A percentile compares a stretch with the other conserved stretches of the same genome.
Evolutionary conservation across 2,113 vertebrate species (phyloP).

Genomic region (Ptilonorhynchus violaceus): DNA sequence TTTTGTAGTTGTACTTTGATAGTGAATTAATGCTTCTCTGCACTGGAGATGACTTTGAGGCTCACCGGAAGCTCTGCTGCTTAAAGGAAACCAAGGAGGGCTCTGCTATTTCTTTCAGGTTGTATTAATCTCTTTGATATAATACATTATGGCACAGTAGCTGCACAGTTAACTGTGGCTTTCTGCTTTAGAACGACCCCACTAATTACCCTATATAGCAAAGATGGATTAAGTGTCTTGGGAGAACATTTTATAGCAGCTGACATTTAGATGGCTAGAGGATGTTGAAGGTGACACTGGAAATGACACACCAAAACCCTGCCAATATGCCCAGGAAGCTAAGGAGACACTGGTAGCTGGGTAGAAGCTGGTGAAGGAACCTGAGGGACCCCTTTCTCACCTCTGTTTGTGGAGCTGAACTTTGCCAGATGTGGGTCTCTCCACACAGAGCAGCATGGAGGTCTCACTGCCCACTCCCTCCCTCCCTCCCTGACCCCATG

Average conservation of each 20-base stretch:
- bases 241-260: background rate
- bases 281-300: background rate
- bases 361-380: background rate
- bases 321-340: background rate
- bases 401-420: background rate
- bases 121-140: slow-evolving; percentile 1
- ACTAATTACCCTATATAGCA: background rate
- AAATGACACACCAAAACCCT: background rate
- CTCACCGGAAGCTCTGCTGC: background rate
- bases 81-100: background rate
- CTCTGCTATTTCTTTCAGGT: background rate
- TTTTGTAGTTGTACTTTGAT: background rate
- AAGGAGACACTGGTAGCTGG: background rate
- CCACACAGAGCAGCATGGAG: background rate
- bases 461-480: background rate
- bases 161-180: background rate
- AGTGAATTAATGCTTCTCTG: background rate
- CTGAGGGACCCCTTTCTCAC: background rate
- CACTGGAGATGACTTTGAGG: background rate
- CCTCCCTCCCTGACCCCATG: fast-evolving
- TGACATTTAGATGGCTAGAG: background rate
- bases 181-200: background rate
- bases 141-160: background rate
- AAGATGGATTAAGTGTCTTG: slow-evolving; percentile 6
- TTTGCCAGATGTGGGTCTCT: background rate